Base-by-base conservation (phyloP, 2,797 vertebrate species). In the Ficedula albicollis region DNA sequence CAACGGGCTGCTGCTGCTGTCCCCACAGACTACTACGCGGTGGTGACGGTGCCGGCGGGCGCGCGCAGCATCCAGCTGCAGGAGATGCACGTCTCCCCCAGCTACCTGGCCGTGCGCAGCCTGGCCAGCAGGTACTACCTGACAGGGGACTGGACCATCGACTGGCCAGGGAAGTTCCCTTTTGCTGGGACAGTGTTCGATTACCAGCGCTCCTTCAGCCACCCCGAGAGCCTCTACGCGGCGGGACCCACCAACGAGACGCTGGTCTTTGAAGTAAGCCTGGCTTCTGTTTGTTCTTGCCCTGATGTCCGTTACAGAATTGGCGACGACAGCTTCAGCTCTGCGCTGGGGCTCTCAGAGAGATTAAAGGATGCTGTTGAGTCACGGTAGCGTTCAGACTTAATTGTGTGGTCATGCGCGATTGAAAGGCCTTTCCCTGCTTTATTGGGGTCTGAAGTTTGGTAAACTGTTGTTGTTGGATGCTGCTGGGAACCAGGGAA, bases 241-340 rank as follows among this genome's bases (percentile, higher is more conserved):
- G 89, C 98, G 1, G 99, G 99, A 70, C 99, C 99, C 13, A 99
- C 99, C 90, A 99, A 99, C 93, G 99, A 99, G 98, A 99, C 99
- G 3, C 98, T 99, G 89, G 98, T 99, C 97, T 99, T 99, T 98
- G 99, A 99, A 98, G 99, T 99, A 98, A 99, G 99, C 78, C 74
- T 89, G 79, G 76, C 80, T 96, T 72, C 76, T 82, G 32, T 91
- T 96, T 81, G 64, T 93, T 91, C 70, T 38, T 29, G 81, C 81
- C 89, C 96, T 98, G 95, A 94, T 67, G 93, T 97, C 96, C 96
- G 67, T 98, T 96, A 68, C 67, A 59, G 77, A 89, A 96, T 98
- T 95, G 94, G 89, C 59, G 86, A 46, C 78, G 97, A 97, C 93
- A 98, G 94, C 78, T 95, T 96, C 51, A 92, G 96, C 95, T 96